These are phyloP conservation scores for Chironex yamaguchii DNA, from an alignment of 30 jellyfish, hydroid and myxozoan species.

Conservation along the genomic window DNA sequence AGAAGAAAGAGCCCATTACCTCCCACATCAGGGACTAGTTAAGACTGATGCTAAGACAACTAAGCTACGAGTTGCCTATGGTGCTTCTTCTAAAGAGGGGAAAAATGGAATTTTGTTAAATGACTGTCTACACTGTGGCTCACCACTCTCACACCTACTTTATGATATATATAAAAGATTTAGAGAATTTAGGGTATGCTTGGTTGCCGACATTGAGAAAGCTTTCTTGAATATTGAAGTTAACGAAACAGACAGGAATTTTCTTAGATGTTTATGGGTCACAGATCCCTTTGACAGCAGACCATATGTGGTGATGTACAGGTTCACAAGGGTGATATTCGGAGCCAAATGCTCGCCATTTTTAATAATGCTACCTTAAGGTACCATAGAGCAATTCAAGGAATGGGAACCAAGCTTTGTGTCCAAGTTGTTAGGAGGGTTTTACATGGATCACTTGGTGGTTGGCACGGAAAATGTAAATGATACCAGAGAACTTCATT, in stretches of 20 bases:
- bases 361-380: background rate
- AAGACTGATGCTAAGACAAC: slow-evolving; percentile 26
- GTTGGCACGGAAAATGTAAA: background rate
- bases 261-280: slow-evolving; percentile 13
- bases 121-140: slow-evolving; percentile 62
- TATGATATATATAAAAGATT: slow-evolving; percentile 28
- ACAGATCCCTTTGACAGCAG: slow-evolving; percentile 24
- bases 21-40: slow-evolving; percentile 37
- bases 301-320: slow-evolving; percentile 17
- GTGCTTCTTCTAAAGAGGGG: slow-evolving; percentile 22
- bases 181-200: too few species aligned
- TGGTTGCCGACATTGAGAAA: slow-evolving; percentile 3
- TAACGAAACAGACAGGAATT: background rate
- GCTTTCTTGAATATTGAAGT: slow-evolving; percentile 3
- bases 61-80: slow-evolving; percentile 44
- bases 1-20: slow-evolving; percentile 8
- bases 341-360: slow-evolving; percentile 6
- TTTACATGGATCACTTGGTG: slow-evolving; percentile 33
- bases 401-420: background rate
- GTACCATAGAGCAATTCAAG: background rate
- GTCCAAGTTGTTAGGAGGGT: background rate
- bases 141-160: slow-evolving; percentile 1
- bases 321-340: slow-evolving; percentile 24
- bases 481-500: slow-evolving; percentile 4
- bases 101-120: slow-evolving; percentile 27